A percentile compares a stretch with the other conserved stretches of the same genome.
phyloP scores from a whole-genome alignment of 1,140 invertebrate species.

The Hermetia illucens region DNA sequence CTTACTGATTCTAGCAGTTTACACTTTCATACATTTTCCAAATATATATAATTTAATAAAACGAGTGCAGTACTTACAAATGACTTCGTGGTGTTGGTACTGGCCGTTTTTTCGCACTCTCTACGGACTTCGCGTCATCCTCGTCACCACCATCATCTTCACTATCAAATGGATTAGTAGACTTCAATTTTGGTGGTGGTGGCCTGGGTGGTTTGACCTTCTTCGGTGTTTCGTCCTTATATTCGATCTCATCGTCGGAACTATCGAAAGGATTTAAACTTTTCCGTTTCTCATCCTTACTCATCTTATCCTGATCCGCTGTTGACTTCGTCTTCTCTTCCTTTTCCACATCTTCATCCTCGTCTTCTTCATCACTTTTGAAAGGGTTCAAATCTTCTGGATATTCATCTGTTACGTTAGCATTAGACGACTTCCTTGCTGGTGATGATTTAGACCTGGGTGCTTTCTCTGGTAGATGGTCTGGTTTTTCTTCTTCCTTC shows the following conservation, averaged over 20 bases:
- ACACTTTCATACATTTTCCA: constrained; percentile 1
- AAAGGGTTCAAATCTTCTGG: constrained; percentile 71
- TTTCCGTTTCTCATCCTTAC: constrained; percentile 7
- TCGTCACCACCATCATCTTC: constrained; percentile 46
- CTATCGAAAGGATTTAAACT: constrained; percentile 48
- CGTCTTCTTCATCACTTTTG: constrained; percentile 45
- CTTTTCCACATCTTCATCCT: constrained; percentile 10
- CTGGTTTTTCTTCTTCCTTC: constrained; percentile 7
- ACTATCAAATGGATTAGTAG: constrained; percentile 57
- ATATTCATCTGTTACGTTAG: no score
- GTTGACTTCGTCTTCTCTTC: constrained; percentile 11
- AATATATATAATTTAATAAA: no score
- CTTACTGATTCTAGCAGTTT: no score
- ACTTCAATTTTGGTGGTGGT: constrained; percentile 15
- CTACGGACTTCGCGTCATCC: constrained; percentile 6
- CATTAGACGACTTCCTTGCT: constrained; percentile 14
- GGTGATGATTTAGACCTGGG: not conserved
- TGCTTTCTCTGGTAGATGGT: not conserved
- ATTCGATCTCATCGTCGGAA: constrained; percentile 39
- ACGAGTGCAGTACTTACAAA: constrained; percentile 27
- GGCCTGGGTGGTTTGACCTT: constrained; percentile 11
- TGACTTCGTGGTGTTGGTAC: constrained; percentile 39
- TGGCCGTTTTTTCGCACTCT: constrained; percentile 21
- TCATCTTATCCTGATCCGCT: constrained; percentile 32
- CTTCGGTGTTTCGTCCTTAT: constrained; percentile 10